These are phyloP conservation scores for Podotricha telesiphe DNA, from an alignment of 2,888 invertebrate genomes.

Conservation along the genomic window DNA sequence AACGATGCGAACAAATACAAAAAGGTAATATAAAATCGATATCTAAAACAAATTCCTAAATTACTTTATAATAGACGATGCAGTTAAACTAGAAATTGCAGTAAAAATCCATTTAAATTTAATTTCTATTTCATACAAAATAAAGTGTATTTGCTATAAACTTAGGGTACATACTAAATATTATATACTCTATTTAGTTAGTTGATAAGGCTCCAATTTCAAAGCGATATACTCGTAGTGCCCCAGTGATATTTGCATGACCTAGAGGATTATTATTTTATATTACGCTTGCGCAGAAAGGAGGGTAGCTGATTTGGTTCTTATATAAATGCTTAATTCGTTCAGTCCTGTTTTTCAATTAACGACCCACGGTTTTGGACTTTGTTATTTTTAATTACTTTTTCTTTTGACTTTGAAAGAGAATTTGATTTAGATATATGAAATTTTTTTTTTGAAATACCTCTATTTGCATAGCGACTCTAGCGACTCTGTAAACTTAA, in stretches of 20 bases:
- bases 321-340: conserved; percentile 24
- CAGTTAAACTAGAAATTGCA: neutral
- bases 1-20: too few relatives aligned
- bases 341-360: conserved; percentile 6
- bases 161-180: neutral
- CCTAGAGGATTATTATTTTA: conserved; percentile 33
- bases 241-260: conserved; percentile 35
- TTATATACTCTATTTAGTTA: neutral
- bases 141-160: neutral
- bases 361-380: neutral
- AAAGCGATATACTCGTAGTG: conserved; percentile 5
- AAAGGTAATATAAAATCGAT: neutral
- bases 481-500: too few relatives aligned
- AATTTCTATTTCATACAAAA: neutral
- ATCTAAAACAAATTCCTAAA: conserved; percentile 8
- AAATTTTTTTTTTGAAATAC: too few relatives aligned
- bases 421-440: too few relatives aligned
- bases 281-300: conserved; percentile 15
- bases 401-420: too few relatives aligned
- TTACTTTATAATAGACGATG: conserved; percentile 8
- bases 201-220: conserved; percentile 10
- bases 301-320: conserved; percentile 12
- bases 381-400: neutral
- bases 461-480: too few relatives aligned
- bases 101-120: neutral